A percentile compares a stretch with the other conserved stretches of the same genome.
These are phyloP conservation scores for Caenorhabditis sp. DNA, from an alignment of 2,888 invertebrate genomes.

Conservation along the genomic window DNA sequence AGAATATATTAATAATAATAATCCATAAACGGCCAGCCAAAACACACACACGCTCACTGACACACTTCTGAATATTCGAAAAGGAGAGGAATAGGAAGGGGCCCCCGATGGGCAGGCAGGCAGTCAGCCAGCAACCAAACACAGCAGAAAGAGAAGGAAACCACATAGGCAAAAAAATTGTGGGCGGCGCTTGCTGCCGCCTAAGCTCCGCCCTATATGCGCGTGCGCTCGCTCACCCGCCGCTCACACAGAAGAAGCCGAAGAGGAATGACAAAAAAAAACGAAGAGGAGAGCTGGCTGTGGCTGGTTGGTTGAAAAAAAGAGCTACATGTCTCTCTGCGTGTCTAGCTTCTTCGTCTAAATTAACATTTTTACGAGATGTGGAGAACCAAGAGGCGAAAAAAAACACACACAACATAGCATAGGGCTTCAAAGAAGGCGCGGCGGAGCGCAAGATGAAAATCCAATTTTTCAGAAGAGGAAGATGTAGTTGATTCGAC, in stretches of 20 bases:
- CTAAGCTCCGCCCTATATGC: not conserved
- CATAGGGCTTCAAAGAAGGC: not conserved
- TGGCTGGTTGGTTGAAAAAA: not conserved
- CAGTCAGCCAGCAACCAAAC: not conserved
- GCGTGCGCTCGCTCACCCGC: not conserved
- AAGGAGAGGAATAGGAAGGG: not conserved
- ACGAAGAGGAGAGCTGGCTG: not conserved
- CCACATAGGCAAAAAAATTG: not conserved
- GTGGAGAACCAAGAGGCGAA: no score
- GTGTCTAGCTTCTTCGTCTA: not conserved
- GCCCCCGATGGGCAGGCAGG: no score
- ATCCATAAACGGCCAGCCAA: not conserved
- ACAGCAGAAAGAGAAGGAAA: not conserved
- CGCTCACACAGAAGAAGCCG: no score
- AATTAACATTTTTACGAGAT: not conserved
- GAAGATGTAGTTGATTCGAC: not conserved
- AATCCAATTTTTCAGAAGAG: not conserved
- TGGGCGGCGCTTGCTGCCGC: not conserved
- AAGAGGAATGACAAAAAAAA: not conserved
- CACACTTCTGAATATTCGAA: no score
- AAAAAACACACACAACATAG: no score
- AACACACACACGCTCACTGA: no score
- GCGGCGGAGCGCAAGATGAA: not conserved
- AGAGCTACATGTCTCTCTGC: not conserved
- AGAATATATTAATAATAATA: not conserved